Percentiles rank a stretch among this genome's conserved stretches.
Evolutionary conservation across 2,797 vertebrate genomes (phyloP).

Genomic region (Silurus lanzhouensis): DNA sequence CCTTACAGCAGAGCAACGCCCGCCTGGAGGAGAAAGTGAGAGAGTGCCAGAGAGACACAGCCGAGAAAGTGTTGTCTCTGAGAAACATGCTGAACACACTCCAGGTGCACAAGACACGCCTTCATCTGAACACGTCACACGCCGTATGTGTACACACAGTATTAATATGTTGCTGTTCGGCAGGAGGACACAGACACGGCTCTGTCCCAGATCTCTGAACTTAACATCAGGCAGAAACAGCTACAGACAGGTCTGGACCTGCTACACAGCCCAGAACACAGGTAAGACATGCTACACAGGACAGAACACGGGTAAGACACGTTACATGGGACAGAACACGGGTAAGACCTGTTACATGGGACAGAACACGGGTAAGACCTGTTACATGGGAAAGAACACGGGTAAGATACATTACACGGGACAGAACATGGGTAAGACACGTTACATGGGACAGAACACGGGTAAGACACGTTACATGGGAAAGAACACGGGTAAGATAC

Average conservation of each 20-base stretch:
- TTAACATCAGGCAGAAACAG: constrained; percentile 86
- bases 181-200: constrained; percentile 90
- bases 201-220: constrained; percentile 87
- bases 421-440: background rate
- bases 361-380: background rate
- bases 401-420: background rate
- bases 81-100: constrained; percentile 92
- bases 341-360: background rate
- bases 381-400: background rate
- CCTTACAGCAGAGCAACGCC: constrained; percentile 85
- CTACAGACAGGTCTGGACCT: constrained; percentile 85
- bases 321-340: background rate
- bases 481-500: background rate
- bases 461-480: background rate
- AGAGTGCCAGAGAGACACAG: constrained; percentile 84
- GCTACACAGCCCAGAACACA: constrained; percentile 69
- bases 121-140: too few relatives aligned
- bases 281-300: background rate
- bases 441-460: background rate
- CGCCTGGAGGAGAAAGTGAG: constrained; percentile 88
- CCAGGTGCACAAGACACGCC: constrained; percentile 76
- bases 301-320: background rate
- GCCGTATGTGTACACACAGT: too few relatives aligned
- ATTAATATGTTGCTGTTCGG: background rate
- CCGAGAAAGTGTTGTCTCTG: constrained; percentile 89